Evolutionary conservation across 2,797 vertebrate species (phyloP).

Genomic region (Sebastes variabilis): DNA sequence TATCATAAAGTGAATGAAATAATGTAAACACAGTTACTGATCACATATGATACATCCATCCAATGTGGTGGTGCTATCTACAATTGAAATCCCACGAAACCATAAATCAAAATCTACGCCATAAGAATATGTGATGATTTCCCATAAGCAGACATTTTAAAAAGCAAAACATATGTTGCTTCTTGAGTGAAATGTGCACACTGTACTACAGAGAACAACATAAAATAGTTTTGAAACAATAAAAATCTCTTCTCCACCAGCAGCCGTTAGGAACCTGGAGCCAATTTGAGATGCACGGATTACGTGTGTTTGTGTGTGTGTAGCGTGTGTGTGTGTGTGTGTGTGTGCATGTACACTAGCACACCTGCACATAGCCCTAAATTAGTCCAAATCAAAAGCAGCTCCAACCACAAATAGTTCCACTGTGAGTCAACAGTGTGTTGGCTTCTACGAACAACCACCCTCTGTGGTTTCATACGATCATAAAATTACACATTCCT

Average conservation of each 20-base stretch:
- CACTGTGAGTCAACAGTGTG: constrained; percentile 57
- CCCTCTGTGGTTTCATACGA: constrained; percentile 57
- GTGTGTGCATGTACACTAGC: background rate
- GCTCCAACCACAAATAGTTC: constrained; percentile 69
- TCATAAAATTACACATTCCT: constrained; percentile 70
- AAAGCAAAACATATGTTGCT: background rate
- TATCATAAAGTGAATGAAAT: no score
- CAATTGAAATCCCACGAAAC: background rate
- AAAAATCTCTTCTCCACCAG: constrained; percentile 33
- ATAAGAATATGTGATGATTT: background rate
- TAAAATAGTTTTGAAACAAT: constrained; percentile 30
- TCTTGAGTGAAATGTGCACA: background rate
- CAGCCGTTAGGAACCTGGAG: constrained; percentile 26
- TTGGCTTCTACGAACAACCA: constrained; percentile 51
- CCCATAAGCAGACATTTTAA: background rate
- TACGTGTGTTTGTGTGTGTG: background rate
- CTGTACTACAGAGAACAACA: constrained; percentile 14
- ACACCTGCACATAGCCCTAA: constrained; percentile 64
- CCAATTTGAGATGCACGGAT: background rate
- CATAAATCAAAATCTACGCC: background rate
- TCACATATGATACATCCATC: no score
- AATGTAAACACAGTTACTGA: no score
- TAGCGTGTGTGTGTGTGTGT: background rate
- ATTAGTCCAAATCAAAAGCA: constrained; percentile 71
- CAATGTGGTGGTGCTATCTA: background rate